Evolutionary conservation across 2,113 vertebrate genomes (phyloP).

Genomic region (Casuarius casuarius): DNA sequence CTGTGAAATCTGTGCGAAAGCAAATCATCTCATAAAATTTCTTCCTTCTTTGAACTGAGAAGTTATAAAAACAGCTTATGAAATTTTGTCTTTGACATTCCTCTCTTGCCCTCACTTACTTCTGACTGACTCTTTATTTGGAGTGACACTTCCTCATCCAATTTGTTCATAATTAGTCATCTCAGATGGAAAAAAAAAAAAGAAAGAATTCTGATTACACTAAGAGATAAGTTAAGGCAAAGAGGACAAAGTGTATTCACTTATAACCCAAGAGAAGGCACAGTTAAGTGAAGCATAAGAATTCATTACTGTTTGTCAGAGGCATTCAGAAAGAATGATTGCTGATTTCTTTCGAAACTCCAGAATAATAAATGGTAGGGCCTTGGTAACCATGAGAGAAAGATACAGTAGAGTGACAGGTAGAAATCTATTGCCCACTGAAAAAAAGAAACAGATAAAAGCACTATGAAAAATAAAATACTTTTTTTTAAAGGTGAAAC

Average conservation of each 20-base stretch:
- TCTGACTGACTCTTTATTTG: background rate
- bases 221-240: background rate
- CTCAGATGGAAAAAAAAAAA: background rate
- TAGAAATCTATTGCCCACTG: background rate
- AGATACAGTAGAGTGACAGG: background rate
- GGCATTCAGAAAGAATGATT: background rate
- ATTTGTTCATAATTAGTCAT: background rate
- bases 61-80: background rate
- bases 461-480: background rate
- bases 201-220: background rate
- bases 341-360: background rate
- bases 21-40: background rate
- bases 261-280: background rate
- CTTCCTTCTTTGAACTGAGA: background rate
- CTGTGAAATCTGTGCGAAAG: background rate
- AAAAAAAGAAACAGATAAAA: background rate
- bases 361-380: background rate
- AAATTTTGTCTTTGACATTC: background rate
- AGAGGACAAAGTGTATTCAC: background rate
- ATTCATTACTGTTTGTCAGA: background rate
- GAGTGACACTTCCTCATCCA: background rate
- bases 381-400: background rate
- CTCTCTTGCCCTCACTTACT: background rate
- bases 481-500: background rate
- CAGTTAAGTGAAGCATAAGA: background rate